Evolutionary conservation across 2,888 invertebrate genomes (phyloP), one percentile per base, ranked within the genome.

Genomic region (Drosophila phalerata): DNA sequence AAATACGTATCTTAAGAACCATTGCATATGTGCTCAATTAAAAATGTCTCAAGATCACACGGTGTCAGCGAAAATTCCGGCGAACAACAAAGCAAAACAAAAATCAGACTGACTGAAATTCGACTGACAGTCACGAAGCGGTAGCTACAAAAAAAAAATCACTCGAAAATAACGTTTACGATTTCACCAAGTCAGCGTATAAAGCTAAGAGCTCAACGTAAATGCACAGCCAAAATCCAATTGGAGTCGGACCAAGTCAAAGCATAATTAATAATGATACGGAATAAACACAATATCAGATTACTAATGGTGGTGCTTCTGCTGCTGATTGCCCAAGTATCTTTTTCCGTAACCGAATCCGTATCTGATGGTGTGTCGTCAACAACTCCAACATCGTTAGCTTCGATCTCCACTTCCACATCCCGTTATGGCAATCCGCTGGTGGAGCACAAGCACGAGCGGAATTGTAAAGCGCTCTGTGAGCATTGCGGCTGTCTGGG

Each of bases 401-500:
- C 47, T 9, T 9, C 43, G 43, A 22, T 17, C 9, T 10, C 28
- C 6, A 10, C 68, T 17, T 58, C 69, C 13, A 62, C 73, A 5
- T 48, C 68, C 1, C 66, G 64, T 13, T 70, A 61, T 9, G 40
- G 48, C 0, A 82, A 89, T 32, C 87, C 90, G 3, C 81, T 88
- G 5, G 81, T 85, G 10, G 92, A 91, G 56, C 72, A 88, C 3
- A 83, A 88, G 25, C 85, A 91, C 22, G 85, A 84, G 9, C 73
- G 79, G 5, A 91, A 90, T 22, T 93, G 93, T 65, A 91, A 91
- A 56, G 74, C 88, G 0, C 84, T 92, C 3, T 93, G 93, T 40
- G 90, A 86, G 38, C 90, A 91, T 9, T 93, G 93, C 48, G 90
- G 90, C 17, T 93, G 93, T 55, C 69, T 91, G 53, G 92, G 91